phyloP scores from a whole-genome alignment of 2,113 vertebrate genomes.

The Gopherus evgoodei region DNA sequence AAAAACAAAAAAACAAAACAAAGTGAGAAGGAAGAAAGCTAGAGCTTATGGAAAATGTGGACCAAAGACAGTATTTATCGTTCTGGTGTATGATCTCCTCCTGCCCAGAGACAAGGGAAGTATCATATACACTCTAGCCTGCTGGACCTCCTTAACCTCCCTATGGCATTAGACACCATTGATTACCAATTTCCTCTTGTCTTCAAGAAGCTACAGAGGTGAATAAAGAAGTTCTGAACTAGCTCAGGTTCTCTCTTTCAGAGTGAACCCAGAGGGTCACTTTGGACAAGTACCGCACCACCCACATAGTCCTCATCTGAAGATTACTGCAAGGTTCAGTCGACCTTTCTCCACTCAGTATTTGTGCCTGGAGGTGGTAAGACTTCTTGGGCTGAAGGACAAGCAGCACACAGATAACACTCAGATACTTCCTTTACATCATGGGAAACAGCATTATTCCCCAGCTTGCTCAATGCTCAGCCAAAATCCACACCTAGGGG shows the following conservation, averaged over 20 bases:
- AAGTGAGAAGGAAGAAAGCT: background rate
- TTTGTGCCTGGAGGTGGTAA: too few relatives aligned
- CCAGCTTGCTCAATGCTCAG: background rate
- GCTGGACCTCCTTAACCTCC: background rate
- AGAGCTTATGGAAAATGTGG: background rate
- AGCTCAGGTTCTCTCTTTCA: too few relatives aligned
- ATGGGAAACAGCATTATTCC: background rate
- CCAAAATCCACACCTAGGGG: background rate
- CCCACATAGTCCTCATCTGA: background rate
- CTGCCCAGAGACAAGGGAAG: background rate
- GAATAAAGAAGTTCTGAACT: too few relatives aligned
- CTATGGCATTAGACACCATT: background rate
- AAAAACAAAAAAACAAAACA: background rate
- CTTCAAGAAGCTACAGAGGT: background rate
- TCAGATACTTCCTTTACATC: background rate
- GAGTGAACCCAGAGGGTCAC: background rate
- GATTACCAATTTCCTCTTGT: background rate
- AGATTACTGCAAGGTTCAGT: background rate
- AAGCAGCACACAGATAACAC: background rate
- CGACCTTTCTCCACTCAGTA: background rate
- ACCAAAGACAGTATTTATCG: background rate
- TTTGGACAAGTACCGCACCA: fast-evolving
- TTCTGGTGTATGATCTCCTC: background rate
- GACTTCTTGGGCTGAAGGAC: background rate
- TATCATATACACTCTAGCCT: background rate